phyloP scores from a whole-genome alignment of 2,797 vertebrate species.

The Cyprinella venusta region DNA sequence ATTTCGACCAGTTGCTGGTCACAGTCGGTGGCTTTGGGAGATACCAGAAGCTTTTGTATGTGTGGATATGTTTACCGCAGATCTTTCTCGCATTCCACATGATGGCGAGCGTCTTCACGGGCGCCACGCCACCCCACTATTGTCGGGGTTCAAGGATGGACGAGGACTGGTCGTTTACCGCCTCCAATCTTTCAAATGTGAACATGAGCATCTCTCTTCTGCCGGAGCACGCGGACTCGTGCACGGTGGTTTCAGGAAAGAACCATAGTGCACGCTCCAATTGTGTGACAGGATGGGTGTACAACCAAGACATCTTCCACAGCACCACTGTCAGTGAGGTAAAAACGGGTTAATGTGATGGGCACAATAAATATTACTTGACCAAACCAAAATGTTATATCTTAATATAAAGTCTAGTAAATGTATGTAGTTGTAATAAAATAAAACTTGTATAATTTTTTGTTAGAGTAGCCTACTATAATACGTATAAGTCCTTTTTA shows the following conservation, averaged over 20 bases:
- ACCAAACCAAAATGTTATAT: no score
- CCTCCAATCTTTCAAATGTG: slow-evolving; percentile 9
- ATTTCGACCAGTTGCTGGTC: slow-evolving; percentile 76
- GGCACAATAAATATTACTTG: background rate
- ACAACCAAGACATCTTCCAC: slow-evolving; percentile 70
- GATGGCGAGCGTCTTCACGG: slow-evolving; percentile 78
- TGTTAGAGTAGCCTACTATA: no score
- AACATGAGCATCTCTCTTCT: slow-evolving; percentile 65
- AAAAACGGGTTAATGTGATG: background rate
- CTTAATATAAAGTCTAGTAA: no score
- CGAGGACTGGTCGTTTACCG: slow-evolving; percentile 44
- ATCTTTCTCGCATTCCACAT: slow-evolving; percentile 77
- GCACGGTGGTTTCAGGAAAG: slow-evolving; percentile 49
- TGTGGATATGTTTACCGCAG: slow-evolving; percentile 80
- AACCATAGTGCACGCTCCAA: slow-evolving; percentile 64
- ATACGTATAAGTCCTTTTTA: no score
- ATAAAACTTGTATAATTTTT: no score
- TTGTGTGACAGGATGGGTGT: slow-evolving; percentile 73
- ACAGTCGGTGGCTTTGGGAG: slow-evolving; percentile 74
- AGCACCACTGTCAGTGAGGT: slow-evolving; percentile 78
- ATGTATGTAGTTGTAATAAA: no score
- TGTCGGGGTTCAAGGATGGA: slow-evolving; percentile 61
- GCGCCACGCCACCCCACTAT: slow-evolving; percentile 70
- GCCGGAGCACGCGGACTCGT: slow-evolving; percentile 39
- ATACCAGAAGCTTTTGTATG: slow-evolving; percentile 77